Conservation (phyloP, 2,113 vertebrate genomes). For the Solea senegalensis region DNA sequence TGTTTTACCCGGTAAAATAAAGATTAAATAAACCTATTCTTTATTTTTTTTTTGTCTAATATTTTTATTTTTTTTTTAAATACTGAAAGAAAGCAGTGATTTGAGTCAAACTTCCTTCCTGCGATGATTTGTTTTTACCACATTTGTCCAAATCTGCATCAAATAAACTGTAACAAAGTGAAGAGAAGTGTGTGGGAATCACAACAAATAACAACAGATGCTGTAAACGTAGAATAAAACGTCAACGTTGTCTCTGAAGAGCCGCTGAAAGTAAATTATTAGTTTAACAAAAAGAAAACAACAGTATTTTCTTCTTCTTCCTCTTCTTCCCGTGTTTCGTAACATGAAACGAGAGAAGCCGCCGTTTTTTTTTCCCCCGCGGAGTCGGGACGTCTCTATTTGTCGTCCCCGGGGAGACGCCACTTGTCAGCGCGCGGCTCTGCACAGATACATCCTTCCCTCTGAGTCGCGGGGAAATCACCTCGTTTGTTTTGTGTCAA, state of each 20-base stretch:
- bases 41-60: too few relatives aligned
- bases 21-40: too few relatives aligned
- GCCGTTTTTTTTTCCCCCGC: conserved; percentile 48
- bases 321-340: conserved; percentile 42
- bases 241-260: too few relatives aligned
- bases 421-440: conserved; percentile 68
- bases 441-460: conserved; percentile 56
- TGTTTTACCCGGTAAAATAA: too few relatives aligned
- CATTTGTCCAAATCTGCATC: too few relatives aligned
- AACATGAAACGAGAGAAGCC: conserved; percentile 65
- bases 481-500: conserved; percentile 78
- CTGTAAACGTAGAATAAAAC: not conserved
- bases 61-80: too few relatives aligned
- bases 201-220: not conserved
- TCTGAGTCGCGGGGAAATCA: conserved; percentile 67
- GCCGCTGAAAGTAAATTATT: not conserved
- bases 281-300: conserved; percentile 4
- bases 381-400: conserved; percentile 76
- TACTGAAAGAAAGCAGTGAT: too few relatives aligned
- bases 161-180: too few relatives aligned
- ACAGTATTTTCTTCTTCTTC: not conserved
- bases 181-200: too few relatives aligned
- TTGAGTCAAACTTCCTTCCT: too few relatives aligned
- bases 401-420: conserved; percentile 67
- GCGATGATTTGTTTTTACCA: too few relatives aligned